Evolutionary conservation across 2,888 invertebrate genomes (phyloP).

Genomic region (Julus scandinavius): DNA sequence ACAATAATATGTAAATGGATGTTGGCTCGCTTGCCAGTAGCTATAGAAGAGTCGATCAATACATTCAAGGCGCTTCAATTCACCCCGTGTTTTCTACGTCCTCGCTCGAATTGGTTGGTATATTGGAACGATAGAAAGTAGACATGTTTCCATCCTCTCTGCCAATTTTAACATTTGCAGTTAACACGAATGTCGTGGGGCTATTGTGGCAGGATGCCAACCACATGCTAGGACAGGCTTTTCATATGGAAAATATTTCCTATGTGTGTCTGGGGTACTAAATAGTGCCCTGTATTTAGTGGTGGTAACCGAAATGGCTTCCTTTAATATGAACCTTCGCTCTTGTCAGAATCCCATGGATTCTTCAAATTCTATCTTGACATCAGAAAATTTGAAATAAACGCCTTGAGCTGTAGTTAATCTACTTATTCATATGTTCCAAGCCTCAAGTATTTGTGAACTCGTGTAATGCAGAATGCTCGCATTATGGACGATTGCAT

Average conservation of each 20-base stretch:
- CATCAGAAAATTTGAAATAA: too few species aligned
- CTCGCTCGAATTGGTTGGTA: neutral
- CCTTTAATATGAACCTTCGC: too few species aligned
- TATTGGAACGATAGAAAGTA: constrained; percentile 17
- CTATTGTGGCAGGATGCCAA: constrained; percentile 6
- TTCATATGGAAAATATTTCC: neutral
- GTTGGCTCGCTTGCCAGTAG: constrained; percentile 35
- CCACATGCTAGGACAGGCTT: constrained; percentile 15
- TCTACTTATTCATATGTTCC: too few species aligned
- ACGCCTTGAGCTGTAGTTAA: too few species aligned
- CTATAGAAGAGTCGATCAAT: constrained; percentile 15
- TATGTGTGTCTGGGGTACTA: neutral
- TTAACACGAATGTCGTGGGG: constrained; percentile 43
- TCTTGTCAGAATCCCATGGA: too few species aligned
- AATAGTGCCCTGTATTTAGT: neutral
- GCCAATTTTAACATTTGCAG: constrained; percentile 39
- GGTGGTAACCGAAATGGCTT: neutral
- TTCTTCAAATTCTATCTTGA: neutral
- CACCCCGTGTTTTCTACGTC: neutral
- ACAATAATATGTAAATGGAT: constrained; percentile 46
- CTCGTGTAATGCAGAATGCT: too few species aligned
- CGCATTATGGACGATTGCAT: too few species aligned
- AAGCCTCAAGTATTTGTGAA: too few species aligned
- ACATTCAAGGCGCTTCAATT: constrained; percentile 15
- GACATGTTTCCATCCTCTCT: constrained; percentile 42